A percentile compares a stretch with the other conserved stretches of the same genome.
These are phyloP conservation scores for Heliangelus exortis DNA, from an alignment of 2,797 vertebrate species.

Conservation along the genomic window DNA sequence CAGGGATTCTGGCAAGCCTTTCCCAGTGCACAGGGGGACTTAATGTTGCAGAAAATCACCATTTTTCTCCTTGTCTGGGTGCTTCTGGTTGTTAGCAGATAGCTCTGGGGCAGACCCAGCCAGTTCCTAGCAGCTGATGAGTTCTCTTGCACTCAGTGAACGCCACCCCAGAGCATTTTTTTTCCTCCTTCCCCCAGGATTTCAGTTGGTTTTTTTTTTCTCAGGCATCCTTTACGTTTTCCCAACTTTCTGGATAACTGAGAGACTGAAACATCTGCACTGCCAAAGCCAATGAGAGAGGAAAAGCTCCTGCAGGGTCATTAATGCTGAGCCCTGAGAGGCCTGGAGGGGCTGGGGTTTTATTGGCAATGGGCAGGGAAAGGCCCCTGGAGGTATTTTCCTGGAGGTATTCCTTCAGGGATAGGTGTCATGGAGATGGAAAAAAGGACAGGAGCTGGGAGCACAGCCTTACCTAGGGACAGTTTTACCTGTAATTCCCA, in stretches of 20 bases:
- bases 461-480: accelerated
- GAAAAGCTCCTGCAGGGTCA: not conserved
- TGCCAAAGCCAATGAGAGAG: not conserved
- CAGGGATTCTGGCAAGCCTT: not conserved
- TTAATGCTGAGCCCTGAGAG: not conserved
- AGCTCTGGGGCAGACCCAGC: not conserved
- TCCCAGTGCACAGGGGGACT: no score
- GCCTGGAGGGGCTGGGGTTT: conserved; percentile 6
- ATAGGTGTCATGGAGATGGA: not conserved
- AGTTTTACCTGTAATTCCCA: not conserved
- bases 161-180: not conserved
- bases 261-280: not conserved
- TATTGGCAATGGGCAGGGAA: conserved; percentile 5
- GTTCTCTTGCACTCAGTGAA: not conserved
- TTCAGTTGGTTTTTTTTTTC: not conserved
- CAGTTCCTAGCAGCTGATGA: not conserved
- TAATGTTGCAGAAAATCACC: not conserved
- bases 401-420: not conserved
- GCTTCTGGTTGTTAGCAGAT: not conserved
- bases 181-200: no score
- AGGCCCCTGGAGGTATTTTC: not conserved
- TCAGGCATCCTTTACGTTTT: not conserved
- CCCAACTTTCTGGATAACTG: not conserved
- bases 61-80: not conserved
- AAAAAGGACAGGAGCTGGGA: not conserved